A percentile compares a stretch with the other conserved stretches of the same genome.
Evolutionary conservation across 2,797 vertebrate genomes (phyloP).

Genomic region (Enteromius afrohamiltoni): DNA sequence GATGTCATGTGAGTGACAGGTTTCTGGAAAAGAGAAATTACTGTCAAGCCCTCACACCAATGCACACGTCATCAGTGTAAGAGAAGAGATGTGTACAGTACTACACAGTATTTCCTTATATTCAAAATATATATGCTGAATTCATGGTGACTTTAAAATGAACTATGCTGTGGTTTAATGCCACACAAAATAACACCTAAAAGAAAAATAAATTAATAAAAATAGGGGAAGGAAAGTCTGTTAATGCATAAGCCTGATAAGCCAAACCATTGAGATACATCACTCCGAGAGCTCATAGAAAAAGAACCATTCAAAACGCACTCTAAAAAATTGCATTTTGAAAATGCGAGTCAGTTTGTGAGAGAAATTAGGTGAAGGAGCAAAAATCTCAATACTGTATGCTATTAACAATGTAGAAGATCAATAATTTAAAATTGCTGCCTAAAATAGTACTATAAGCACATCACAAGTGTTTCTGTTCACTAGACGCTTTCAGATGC

Average conservation of each 20-base stretch:
- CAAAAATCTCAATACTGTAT: constrained; percentile 45
- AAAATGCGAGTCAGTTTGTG: constrained; percentile 5
- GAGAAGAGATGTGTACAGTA: neutral
- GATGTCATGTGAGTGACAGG: neutral
- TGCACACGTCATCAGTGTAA: neutral
- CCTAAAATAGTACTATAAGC: constrained; percentile 66
- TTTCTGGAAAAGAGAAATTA: neutral
- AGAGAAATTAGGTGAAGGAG: constrained; percentile 31
- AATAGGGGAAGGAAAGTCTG: neutral
- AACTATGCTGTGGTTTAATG: neutral
- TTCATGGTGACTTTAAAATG: neutral
- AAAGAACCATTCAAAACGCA: constrained; percentile 16
- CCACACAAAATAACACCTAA: neutral
- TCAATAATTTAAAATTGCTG: constrained; percentile 65
- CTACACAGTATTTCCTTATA: no score
- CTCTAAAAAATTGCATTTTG: constrained; percentile 18
- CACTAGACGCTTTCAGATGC: constrained; percentile 61
- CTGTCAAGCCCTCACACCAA: neutral
- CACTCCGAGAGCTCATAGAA: constrained; percentile 15
- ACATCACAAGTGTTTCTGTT: constrained; percentile 65
- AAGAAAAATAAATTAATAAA: neutral
- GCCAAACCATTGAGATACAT: constrained; percentile 16
- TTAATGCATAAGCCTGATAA: neutral
- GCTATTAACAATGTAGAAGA: constrained; percentile 51
- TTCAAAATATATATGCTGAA: neutral